phyloP scores from a whole-genome alignment of 2,113 vertebrate genomes.

The Scalopus aquaticus region DNA sequence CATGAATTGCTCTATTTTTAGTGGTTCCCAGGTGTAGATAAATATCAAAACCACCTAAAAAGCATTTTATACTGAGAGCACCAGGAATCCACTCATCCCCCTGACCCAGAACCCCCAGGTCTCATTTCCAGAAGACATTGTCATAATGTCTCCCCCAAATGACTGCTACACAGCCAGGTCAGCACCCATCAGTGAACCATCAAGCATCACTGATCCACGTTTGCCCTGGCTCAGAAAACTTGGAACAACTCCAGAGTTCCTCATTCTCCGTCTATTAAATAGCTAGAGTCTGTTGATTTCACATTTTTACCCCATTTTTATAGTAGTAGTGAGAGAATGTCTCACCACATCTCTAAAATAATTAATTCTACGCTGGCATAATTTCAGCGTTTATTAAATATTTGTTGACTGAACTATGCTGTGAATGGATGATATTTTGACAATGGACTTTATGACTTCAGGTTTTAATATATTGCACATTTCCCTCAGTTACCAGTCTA shows the following conservation, averaged over 20 bases:
- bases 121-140: neutral
- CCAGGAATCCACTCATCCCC: too few species aligned
- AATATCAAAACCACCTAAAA: neutral
- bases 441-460: neutral
- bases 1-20: neutral
- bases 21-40: neutral
- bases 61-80: neutral
- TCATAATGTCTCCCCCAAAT: neutral
- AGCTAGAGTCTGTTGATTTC: neutral
- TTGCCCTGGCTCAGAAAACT: neutral
- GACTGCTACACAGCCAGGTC: fast-evolving
- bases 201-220: neutral
- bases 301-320: neutral
- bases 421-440: neutral
- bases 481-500: neutral
- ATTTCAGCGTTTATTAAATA: neutral
- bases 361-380: neutral
- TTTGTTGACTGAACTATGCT: neutral
- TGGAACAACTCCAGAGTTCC: neutral
- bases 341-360: neutral
- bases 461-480: neutral
- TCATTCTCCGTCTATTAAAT: neutral
- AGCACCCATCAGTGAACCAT: neutral
- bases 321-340: neutral
- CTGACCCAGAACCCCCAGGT: neutral